Conservation (phyloP, 2,113 vertebrate genomes). For the Xenopus laevis region DNA sequence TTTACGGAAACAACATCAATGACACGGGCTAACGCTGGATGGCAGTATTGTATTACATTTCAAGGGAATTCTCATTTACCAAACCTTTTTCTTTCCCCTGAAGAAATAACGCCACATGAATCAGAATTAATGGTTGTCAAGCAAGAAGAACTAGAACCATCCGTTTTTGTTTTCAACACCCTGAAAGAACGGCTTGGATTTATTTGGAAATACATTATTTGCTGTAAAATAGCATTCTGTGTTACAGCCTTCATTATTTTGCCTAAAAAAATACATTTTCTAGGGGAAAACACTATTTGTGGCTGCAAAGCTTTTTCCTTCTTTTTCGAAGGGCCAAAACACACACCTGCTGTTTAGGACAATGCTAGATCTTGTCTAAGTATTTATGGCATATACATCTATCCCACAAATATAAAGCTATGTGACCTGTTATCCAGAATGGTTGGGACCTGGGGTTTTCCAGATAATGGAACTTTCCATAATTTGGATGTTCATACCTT, state of each 20-base stretch:
- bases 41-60: conserved; percentile 18
- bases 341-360: too few relatives aligned
- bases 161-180: conserved; percentile 16
- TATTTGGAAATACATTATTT: conserved; percentile 39
- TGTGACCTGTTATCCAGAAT: too few relatives aligned
- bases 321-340: too few relatives aligned
- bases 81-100: conserved; percentile 5
- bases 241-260: conserved; percentile 22
- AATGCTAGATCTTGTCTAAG: too few relatives aligned
- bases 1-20: not conserved
- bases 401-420: too few relatives aligned
- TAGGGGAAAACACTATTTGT: too few relatives aligned
- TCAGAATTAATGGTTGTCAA: conserved; percentile 44
- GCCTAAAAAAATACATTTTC: not conserved
- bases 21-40: not conserved
- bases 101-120: conserved; percentile 31
- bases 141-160: conserved; percentile 29
- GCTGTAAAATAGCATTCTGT: conserved; percentile 27
- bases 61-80: not conserved
- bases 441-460: too few relatives aligned
- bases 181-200: conserved; percentile 31
- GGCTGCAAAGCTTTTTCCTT: too few relatives aligned
- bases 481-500: too few relatives aligned
- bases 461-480: too few relatives aligned
- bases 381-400: too few relatives aligned